A percentile compares a stretch with the other conserved stretches of the same genome.
Evolutionary conservation across 2,113 vertebrate genomes (phyloP).

Genomic region (Halichoeres trimaculatus): DNA sequence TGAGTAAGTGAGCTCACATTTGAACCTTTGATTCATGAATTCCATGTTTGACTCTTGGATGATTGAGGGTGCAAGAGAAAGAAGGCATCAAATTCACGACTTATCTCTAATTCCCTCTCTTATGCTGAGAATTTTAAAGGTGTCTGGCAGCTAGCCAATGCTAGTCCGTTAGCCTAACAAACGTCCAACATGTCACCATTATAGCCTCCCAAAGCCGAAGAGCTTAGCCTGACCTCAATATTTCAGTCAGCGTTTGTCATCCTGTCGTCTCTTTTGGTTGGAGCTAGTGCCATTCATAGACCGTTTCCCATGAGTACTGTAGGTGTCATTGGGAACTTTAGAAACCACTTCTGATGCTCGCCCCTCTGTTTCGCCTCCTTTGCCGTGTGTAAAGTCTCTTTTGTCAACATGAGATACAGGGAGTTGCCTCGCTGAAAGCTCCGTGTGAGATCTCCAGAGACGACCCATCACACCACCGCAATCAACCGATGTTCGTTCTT

Average conservation of each 20-base stretch:
- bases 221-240: too few species aligned
- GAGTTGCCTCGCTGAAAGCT: constrained; percentile 32
- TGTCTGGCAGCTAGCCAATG: constrained; percentile 79
- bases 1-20: too few species aligned
- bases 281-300: not conserved
- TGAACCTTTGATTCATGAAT: not conserved
- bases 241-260: not conserved
- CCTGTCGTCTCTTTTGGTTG: not conserved
- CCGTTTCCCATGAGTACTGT: not conserved
- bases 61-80: constrained; percentile 14
- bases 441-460: constrained; percentile 34
- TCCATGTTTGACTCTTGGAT: not conserved
- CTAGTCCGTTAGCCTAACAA: constrained; percentile 17
- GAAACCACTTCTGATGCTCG: not conserved
- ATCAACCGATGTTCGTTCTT: constrained; percentile 16
- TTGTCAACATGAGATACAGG: constrained; percentile 15
- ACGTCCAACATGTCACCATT: not conserved
- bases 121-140: constrained; percentile 61
- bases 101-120: constrained; percentile 30
- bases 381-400: constrained; percentile 25
- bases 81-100: not conserved
- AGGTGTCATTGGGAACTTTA: not conserved
- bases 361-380: constrained; percentile 19
- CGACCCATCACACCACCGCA: constrained; percentile 24
- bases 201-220: not conserved